Base-by-base conservation (phyloP, 1,140 invertebrate species). In the Nasonia longicornis region DNA sequence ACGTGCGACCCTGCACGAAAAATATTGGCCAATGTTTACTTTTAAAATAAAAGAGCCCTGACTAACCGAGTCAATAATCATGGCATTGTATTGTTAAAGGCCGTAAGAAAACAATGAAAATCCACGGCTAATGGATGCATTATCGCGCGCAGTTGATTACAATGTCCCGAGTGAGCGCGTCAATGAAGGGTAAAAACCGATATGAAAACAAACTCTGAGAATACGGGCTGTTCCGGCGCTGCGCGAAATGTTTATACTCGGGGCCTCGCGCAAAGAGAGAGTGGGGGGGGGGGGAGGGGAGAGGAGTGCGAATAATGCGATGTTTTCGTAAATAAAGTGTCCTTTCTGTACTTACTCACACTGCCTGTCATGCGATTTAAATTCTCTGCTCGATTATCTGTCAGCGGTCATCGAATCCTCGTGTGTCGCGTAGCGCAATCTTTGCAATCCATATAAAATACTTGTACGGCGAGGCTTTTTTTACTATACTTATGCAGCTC, bases 291-390 rank as follows among this genome's bases (percentile, higher is more conserved):
- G n/a, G 52, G 52, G 6, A 20, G 16, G 26, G 20, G 31, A 22
- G 22, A 22, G 42, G 35, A 26, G 31, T 42, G 35, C 20, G 35
- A 66, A 77, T 77, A 77, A 66, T 77, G 35, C 52, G 20, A 7
- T 58, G 52, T 58, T 58, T 77, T 77, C 67, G 58, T 77, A 66
- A 66, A 77, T 69, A 77, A 69, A 67, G 26, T 69, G 64, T 77
- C 38, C 38, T 67, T 77, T 66, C 14, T 48, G 12, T 42, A 52
- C 63, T 77, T 48, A 78, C 16, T 20, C 29, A 58, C 77, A 78
- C 66, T 67, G 31, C 31, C 31, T 12, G 29, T 78, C 45, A 78
- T 79, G 26, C 69, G 52, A 72, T 79, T 63, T 72, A 35, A 79
- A 79, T 72, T 79, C 67, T 72, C 22, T 66, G 45, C 76, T 70